Base-by-base conservation (phyloP, 2,888 invertebrate species). In the Yponomeuta plumbellus region DNA sequence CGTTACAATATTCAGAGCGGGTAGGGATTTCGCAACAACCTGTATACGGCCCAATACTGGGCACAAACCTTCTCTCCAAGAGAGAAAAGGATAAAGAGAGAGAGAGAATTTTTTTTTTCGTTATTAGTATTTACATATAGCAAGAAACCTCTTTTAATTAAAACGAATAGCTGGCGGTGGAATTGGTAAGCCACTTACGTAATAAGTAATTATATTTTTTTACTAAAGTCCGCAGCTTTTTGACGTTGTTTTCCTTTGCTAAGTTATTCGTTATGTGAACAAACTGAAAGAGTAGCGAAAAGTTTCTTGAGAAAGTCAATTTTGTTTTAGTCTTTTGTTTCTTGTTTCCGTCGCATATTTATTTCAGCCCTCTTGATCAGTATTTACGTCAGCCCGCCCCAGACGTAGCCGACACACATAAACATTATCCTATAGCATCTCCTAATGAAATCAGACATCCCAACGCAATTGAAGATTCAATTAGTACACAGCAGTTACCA, bases 381-480 rank as follows among this genome's bases (percentile, higher is more conserved):
- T 59, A 66, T 66, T 66, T 59, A 65, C 65, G 56, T 20, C 65
- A 39, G 57, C 65, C 65, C 52, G 26, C 65, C 65, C 65, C 58
- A 66, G 57, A 66, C 63, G 57, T 52, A 40, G 72, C 74, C 70
- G 73, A 74, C 80, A 74, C 80, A 78, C 81, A 82, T 81, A 81
- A 79, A 80, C 76, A 74, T 66, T 58, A 58, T 66, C 61, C 66
- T 61, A 66, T 61, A 66, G 61, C 66, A 21, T 39, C 78, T 75
- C 73, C 80, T 86, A 89, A 87, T 85, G 87, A 88, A 88, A 88
- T 88, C 88, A 88, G 88, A 88, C 88, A 85, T 86, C 83, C 85
- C 84, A 74, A 76, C 85, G 83, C 88, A 88, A 89, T 89, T 88
- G 88, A 88, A 89, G 85, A 89, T 90, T 90, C 89, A 91, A 91